Evolutionary conservation across 2,797 vertebrate genomes (phyloP).

Genomic region (Streptopelia turtur): DNA sequence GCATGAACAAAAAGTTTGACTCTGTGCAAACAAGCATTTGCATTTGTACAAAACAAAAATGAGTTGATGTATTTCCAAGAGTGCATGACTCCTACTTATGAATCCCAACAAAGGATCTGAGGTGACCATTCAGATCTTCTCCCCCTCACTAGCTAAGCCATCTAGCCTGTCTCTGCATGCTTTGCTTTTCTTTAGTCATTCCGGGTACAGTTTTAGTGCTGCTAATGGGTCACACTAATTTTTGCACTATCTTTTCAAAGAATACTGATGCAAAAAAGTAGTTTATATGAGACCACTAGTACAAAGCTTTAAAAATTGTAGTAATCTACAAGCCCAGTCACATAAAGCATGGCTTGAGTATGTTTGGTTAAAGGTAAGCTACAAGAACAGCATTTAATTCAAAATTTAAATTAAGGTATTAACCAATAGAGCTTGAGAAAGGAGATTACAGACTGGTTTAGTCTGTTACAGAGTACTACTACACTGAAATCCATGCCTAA

Average conservation of each 20-base stretch:
- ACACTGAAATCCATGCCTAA: neutral
- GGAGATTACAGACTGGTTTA: neutral
- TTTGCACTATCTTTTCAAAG: neutral
- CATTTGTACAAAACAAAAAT: neutral
- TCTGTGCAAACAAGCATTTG: neutral
- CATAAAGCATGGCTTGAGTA: neutral
- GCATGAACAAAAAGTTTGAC: neutral
- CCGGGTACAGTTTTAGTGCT: neutral
- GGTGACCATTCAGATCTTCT: neutral
- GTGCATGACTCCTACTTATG: neutral
- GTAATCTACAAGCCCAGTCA: neutral
- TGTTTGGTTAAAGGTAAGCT: neutral
- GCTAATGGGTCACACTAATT: neutral
- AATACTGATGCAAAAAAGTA: neutral
- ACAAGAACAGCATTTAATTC: neutral
- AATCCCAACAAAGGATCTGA: neutral
- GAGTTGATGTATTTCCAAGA: neutral
- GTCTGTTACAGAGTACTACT: neutral
- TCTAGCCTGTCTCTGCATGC: neutral
- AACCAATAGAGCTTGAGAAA: neutral
- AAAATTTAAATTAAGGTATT: neutral
- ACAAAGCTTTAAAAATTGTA: neutral
- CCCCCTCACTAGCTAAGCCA: neutral
- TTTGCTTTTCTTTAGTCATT: neutral
- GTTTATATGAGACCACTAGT: neutral